Conservation (phyloP, 1,140 invertebrate species). For the Micrasema longulum region DNA sequence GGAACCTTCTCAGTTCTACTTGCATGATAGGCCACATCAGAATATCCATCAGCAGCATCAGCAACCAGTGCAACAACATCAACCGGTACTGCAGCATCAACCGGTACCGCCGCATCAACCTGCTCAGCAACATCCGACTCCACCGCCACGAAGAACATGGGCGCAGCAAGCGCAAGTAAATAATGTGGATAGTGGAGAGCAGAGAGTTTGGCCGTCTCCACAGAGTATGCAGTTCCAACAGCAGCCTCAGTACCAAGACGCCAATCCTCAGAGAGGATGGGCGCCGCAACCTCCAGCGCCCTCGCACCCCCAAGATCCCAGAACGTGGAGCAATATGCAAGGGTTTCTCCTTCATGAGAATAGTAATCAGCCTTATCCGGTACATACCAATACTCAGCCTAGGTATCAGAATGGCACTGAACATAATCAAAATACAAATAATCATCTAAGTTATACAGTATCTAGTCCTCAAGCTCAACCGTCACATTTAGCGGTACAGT, state of each 20-base stretch:
- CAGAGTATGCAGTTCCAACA: constrained; percentile 42
- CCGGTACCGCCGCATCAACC: constrained; percentile 56
- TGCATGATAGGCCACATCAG: constrained; percentile 67
- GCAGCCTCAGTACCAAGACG: constrained; percentile 47
- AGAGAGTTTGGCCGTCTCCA: constrained; percentile 64
- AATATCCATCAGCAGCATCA: too few species aligned
- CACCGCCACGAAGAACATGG: constrained; percentile 78
- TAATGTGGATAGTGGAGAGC: constrained; percentile 61
- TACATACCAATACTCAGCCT: constrained; percentile 60
- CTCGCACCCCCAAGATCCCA: constrained; percentile 43
- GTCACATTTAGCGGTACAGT: constrained; percentile 51
- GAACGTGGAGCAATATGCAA: constrained; percentile 60
- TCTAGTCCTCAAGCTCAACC: constrained; percentile 56
- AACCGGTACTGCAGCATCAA: constrained; percentile 54
- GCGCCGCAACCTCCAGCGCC: constrained; percentile 60
- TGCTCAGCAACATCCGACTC: constrained; percentile 65
- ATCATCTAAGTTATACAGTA: constrained; percentile 64
- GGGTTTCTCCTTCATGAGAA: constrained; percentile 61
- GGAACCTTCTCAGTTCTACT: constrained; percentile 74
- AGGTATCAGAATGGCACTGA: constrained; percentile 64
- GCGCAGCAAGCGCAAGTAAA: constrained; percentile 74
- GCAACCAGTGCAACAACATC: too few species aligned
- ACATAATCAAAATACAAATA: constrained; percentile 56
- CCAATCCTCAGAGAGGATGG: constrained; percentile 59
- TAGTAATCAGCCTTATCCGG: constrained; percentile 58